phyloP scores from a whole-genome alignment of 2,888 invertebrate species.

The Odontomyia ornata region DNA sequence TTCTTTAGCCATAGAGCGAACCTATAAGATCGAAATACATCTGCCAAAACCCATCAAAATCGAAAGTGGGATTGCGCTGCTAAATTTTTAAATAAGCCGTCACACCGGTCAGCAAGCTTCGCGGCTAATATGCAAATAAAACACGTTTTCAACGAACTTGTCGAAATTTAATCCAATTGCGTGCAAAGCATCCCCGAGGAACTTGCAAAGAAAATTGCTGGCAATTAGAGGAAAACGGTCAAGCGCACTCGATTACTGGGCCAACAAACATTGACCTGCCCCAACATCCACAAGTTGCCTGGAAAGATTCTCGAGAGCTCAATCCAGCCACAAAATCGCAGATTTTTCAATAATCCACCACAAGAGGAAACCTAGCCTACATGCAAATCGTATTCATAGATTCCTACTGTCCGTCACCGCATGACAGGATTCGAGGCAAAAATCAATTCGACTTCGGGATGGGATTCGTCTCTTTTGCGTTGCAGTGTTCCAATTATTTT shows the following conservation, averaged over 20 bases:
- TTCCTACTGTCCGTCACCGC: not conserved
- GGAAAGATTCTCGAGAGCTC: not conserved
- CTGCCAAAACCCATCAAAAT: not conserved
- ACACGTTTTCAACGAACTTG: conserved; percentile 12
- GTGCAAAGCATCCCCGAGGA: not conserved
- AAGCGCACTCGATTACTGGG: conserved; percentile 40
- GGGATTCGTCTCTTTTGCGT: conserved; percentile 26
- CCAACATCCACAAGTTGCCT: not conserved
- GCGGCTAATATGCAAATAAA: conserved; percentile 22
- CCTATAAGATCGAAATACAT: not conserved
- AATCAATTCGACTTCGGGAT: conserved; percentile 24
- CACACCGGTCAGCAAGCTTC: not conserved
- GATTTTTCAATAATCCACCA: not conserved
- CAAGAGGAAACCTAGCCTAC: not conserved
- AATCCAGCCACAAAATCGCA: not conserved
- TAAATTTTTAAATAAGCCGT: not conserved
- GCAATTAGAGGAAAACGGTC: conserved; percentile 27
- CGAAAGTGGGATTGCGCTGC: not conserved
- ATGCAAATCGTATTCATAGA: not conserved
- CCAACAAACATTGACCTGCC: conserved; percentile 19
- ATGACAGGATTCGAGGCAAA: conserved; percentile 22
- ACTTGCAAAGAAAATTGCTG: not conserved
- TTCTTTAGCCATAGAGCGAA: no score
- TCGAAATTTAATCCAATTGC: not conserved
- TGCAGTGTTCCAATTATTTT: not conserved